phyloP scores from a whole-genome alignment of 2,113 vertebrate genomes.

The Lonchura striata region DNA sequence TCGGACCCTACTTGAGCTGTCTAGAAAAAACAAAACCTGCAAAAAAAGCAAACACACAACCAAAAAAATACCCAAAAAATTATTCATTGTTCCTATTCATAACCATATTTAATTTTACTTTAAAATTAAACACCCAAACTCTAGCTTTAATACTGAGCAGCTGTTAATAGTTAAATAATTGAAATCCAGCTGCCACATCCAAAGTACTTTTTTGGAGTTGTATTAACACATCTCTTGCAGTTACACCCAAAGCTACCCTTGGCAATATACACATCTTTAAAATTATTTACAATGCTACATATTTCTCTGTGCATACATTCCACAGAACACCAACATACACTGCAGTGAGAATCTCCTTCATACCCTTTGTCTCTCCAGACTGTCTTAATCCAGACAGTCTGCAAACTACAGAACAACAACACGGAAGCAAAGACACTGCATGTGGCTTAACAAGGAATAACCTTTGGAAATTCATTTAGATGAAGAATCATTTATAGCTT shows the following conservation, averaged over 20 bases:
- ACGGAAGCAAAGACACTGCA: neutral
- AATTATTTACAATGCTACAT: neutral
- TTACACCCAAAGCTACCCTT: neutral
- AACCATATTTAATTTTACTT: neutral
- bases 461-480: conserved; percentile 15
- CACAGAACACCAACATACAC: neutral
- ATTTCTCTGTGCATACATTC: neutral
- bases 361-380: neutral
- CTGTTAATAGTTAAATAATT: neutral
- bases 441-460: neutral
- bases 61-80: neutral
- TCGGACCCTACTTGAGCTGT: neutral
- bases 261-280: neutral
- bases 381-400: neutral
- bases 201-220: neutral
- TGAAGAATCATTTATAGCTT: neutral
- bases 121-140: neutral
- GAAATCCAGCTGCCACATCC: neutral
- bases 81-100: neutral
- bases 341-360: neutral
- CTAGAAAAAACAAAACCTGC: neutral
- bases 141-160: conserved; percentile 24
- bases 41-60: neutral
- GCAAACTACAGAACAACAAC: neutral
- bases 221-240: neutral